Evolutionary conservation across 2,888 invertebrate genomes (phyloP).

Genomic region (Nasonia oneida): DNA sequence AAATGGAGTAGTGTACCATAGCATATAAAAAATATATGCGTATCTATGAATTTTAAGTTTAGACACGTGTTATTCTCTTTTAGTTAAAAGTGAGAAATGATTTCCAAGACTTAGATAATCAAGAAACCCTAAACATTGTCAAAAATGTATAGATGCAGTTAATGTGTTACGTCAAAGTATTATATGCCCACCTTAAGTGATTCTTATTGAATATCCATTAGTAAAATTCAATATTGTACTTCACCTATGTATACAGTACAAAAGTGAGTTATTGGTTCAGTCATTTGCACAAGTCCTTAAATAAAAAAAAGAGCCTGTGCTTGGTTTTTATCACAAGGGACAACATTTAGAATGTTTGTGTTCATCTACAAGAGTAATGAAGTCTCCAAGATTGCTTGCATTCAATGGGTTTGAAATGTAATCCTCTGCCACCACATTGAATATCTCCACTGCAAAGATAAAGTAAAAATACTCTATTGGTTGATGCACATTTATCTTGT

Average conservation of each 20-base stretch:
- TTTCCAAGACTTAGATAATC: background rate
- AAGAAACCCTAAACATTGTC: background rate
- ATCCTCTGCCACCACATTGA: constrained; percentile 69
- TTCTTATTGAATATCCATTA: background rate
- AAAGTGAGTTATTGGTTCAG: constrained; percentile 43
- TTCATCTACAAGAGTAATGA: constrained; percentile 61
- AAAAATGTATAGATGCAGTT: constrained; percentile 10
- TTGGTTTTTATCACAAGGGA: constrained; percentile 49
- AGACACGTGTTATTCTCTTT: background rate
- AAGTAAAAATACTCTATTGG: constrained; percentile 9
- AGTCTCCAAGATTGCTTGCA: constrained; percentile 59
- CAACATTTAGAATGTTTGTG: constrained; percentile 47
- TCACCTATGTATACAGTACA: constrained; percentile 36
- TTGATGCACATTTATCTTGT: constrained; percentile 23
- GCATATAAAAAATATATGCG: background rate
- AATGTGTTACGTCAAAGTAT: background rate
- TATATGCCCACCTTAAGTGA: constrained; percentile 5
- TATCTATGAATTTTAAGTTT: background rate
- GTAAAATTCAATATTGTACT: constrained; percentile 41
- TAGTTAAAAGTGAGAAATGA: background rate
- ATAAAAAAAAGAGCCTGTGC: constrained; percentile 26
- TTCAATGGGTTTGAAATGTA: constrained; percentile 67
- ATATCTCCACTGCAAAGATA: constrained; percentile 59
- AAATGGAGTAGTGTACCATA: background rate
- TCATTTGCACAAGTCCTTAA: constrained; percentile 40